Percentiles rank a stretch among this genome's conserved stretches.
Conservation (phyloP, 2,888 invertebrate genomes). For the Halocaridina rubra region DNA sequence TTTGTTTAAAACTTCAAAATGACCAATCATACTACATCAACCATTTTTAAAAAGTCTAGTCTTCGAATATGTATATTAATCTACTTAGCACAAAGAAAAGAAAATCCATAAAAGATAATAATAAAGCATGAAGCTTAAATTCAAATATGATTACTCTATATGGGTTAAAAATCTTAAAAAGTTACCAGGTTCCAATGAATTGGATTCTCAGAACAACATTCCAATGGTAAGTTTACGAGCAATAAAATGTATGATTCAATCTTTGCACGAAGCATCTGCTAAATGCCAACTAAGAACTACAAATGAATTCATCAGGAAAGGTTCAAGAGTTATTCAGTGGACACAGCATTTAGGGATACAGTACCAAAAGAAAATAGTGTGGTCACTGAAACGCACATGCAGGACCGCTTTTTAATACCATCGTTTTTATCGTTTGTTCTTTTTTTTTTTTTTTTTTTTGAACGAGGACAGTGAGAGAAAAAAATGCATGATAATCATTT, state of each 20-base stretch:
- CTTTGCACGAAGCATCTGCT: conserved; percentile 58
- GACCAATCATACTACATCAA: conserved; percentile 55
- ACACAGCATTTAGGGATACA: conserved; percentile 57
- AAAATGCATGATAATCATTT: conserved; percentile 45
- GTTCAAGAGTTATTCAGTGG: conserved; percentile 60
- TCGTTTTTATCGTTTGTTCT: no score
- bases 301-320: conserved; percentile 50
- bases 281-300: conserved; percentile 59
- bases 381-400: conserved; percentile 59
- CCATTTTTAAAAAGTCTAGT: conserved; percentile 49
- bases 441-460: no score
- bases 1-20: neutral
- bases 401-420: conserved; percentile 49
- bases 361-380: conserved; percentile 57
- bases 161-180: conserved; percentile 53
- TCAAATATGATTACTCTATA: conserved; percentile 57
- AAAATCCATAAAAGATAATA: conserved; percentile 53
- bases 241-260: conserved; percentile 36
- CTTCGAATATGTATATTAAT: conserved; percentile 51
- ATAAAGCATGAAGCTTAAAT: conserved; percentile 59
- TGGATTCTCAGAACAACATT: conserved; percentile 58
- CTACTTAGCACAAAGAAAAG: conserved; percentile 59
- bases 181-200: conserved; percentile 58
- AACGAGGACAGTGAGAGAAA: no score
- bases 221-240: conserved; percentile 51